phyloP scores from a whole-genome alignment of 2,888 invertebrate species.

The Eulithis testata region DNA sequence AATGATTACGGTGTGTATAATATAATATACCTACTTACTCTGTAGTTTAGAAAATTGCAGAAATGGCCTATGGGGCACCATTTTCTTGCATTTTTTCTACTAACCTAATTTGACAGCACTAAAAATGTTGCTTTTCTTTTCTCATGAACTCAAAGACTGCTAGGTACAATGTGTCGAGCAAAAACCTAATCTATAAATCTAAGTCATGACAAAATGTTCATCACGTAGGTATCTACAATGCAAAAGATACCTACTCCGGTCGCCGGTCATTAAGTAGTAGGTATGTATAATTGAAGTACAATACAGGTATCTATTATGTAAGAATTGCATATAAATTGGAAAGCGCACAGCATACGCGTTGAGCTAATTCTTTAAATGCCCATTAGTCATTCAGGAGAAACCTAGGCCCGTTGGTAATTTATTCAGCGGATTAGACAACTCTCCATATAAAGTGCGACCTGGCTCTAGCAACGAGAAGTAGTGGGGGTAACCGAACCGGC shows the following conservation, averaged over 20 bases:
- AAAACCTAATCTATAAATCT: too few species aligned
- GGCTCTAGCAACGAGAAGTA: slow-evolving; percentile 41
- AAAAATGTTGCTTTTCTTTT: too few species aligned
- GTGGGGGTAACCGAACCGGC: slow-evolving; percentile 37
- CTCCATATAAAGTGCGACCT: slow-evolving; percentile 78
- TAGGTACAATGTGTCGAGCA: too few species aligned
- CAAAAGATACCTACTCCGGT: too few species aligned
- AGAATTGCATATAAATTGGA: slow-evolving; percentile 55
- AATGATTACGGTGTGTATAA: neutral
- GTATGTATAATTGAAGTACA: neutral
- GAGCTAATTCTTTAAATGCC: slow-evolving; percentile 71
- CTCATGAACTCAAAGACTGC: too few species aligned
- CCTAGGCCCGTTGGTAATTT: slow-evolving; percentile 73
- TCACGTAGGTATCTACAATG: too few species aligned
- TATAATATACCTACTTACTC: too few species aligned
- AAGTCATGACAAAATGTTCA: too few species aligned
- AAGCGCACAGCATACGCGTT: slow-evolving; percentile 60
- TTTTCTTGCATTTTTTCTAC: too few species aligned
- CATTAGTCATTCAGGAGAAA: slow-evolving; percentile 79
- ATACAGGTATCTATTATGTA: slow-evolving; percentile 25
- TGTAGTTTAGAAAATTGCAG: too few species aligned
- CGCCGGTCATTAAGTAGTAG: neutral
- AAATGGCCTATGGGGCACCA: too few species aligned
- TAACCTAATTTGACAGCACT: too few species aligned
- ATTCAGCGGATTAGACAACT: slow-evolving; percentile 76